A percentile compares a stretch with the other conserved stretches of the same genome.
These are phyloP conservation scores for Zeuzera pyrina DNA, from an alignment of 2,888 invertebrate genomes.

Conservation along the genomic window DNA sequence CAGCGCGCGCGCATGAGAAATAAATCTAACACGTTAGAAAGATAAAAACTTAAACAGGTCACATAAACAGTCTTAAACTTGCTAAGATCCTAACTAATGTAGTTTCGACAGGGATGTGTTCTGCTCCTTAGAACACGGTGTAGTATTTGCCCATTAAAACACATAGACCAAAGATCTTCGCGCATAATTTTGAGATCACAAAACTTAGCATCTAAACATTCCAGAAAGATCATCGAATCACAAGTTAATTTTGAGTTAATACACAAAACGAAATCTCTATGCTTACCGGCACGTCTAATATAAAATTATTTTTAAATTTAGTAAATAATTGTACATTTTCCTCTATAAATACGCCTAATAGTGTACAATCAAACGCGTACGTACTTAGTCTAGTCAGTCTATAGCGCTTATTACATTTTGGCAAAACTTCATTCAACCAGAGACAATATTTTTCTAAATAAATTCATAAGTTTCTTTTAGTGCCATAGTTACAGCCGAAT, in stretches of 20 bases:
- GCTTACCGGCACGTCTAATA: slow-evolving; percentile 22
- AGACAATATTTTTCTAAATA: slow-evolving; percentile 45
- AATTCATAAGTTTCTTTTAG: slow-evolving; percentile 37
- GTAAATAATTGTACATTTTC: slow-evolving; percentile 67
- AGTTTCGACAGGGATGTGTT: slow-evolving; percentile 70
- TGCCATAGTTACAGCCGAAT: too few species aligned
- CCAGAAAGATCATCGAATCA: slow-evolving; percentile 56
- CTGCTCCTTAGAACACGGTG: slow-evolving; percentile 69
- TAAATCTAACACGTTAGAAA: slow-evolving; percentile 59
- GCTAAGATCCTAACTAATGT: slow-evolving; percentile 70
- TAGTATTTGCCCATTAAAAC: slow-evolving; percentile 46
- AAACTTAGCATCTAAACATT: slow-evolving; percentile 51
- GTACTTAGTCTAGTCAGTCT: slow-evolving; percentile 72
- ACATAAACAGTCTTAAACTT: slow-evolving; percentile 74
- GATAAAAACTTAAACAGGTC: slow-evolving; percentile 72
- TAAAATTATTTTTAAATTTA: slow-evolving; percentile 60
- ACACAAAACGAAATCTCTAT: slow-evolving; percentile 44
- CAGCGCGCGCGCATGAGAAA: slow-evolving; percentile 28
- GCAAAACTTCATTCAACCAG: slow-evolving; percentile 42
- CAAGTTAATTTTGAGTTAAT: slow-evolving; percentile 47
- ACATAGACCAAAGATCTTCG: slow-evolving; percentile 20
- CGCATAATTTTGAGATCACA: slow-evolving; percentile 16
- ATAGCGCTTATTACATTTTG: slow-evolving; percentile 71
- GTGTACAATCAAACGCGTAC: slow-evolving; percentile 66
- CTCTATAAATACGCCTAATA: slow-evolving; percentile 70